Evolutionary conservation across 2,797 vertebrate species (phyloP).

Genomic region (Phaenicophaeus curvirostris): DNA sequence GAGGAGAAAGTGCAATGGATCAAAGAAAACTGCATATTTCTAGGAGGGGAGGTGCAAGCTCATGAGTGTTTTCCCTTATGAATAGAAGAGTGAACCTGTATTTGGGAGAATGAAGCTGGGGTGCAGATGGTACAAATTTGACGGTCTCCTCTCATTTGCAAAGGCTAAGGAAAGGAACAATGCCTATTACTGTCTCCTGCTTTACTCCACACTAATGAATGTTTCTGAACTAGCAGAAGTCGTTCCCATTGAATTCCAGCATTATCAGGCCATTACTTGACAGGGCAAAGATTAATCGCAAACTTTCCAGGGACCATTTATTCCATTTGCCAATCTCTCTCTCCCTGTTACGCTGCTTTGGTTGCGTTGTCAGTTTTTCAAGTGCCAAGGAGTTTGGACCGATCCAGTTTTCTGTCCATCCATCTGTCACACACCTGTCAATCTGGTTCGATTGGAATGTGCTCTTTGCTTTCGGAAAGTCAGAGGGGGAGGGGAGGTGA

Average conservation of each 20-base stretch:
- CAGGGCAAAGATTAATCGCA: conserved; percentile 71
- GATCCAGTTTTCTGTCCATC: conserved; percentile 63
- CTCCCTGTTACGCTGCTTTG: conserved; percentile 54
- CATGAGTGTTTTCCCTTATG: neutral
- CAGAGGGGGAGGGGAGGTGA: neutral
- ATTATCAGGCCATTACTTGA: conserved; percentile 73
- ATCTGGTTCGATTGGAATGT: conserved; percentile 47
- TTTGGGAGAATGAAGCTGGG: neutral
- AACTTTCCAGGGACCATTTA: conserved; percentile 68
- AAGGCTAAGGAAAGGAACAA: conserved; percentile 25
- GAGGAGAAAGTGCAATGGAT: neutral
- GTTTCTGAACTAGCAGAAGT: conserved; percentile 58
- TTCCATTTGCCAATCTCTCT: conserved; percentile 70
- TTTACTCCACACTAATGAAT: conserved; percentile 58
- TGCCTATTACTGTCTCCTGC: conserved; percentile 24
- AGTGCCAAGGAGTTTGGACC: conserved; percentile 62
- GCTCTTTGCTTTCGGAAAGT: conserved; percentile 35
- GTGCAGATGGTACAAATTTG: neutral
- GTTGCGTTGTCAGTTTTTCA: conserved; percentile 71
- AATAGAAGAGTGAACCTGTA: neutral
- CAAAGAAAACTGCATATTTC: neutral
- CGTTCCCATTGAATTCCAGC: conserved; percentile 59
- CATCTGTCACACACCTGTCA: conserved; percentile 63
- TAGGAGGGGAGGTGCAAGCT: neutral
- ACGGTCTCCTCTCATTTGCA: conserved; percentile 15